Evolutionary conservation across 2,113 vertebrate species (phyloP).

Genomic region (Corythornis cristatus): DNA sequence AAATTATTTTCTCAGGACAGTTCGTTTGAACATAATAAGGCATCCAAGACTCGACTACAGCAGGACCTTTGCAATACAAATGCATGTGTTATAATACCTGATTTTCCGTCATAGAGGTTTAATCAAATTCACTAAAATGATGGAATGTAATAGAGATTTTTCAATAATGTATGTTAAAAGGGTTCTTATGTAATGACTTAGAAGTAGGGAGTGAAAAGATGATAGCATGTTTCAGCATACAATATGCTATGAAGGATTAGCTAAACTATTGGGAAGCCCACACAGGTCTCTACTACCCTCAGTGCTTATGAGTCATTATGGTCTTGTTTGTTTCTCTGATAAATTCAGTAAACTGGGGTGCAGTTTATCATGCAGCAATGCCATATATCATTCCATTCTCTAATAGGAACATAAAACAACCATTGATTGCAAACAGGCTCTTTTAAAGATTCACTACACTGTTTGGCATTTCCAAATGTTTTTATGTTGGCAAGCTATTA

Average conservation of each 20-base stretch:
- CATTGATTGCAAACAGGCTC: conserved; percentile 7
- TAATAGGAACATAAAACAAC: conserved; percentile 36
- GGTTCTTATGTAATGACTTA: conserved; percentile 68
- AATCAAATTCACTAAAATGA: conserved; percentile 71
- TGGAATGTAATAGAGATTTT: conserved; percentile 64
- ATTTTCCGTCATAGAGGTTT: conserved; percentile 68
- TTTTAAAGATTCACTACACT: conserved; percentile 15
- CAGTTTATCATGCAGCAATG: not conserved
- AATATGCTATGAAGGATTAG: conserved; percentile 15
- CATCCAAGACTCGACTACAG: not conserved
- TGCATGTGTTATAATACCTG: conserved; percentile 57
- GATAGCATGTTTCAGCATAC: conserved; percentile 30
- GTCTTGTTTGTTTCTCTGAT: conserved; percentile 24
- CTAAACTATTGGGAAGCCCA: conserved; percentile 18
- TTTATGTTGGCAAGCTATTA: conserved; percentile 47
- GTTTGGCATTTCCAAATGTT: conserved; percentile 3
- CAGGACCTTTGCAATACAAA: conserved; percentile 35
- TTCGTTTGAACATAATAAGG: conserved; percentile 71
- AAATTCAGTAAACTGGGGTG: conserved; percentile 42
- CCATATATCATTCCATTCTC: not conserved
- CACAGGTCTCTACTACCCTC: not conserved
- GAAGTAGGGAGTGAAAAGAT: conserved; percentile 56
- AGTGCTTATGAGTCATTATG: not conserved
- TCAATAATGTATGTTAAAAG: conserved; percentile 74
- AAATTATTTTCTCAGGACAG: conserved; percentile 77